Percentiles rank a stretch among this genome's conserved stretches.
Conservation (phyloP, 2,113 vertebrate genomes). For the Corythornis vintsioides region DNA sequence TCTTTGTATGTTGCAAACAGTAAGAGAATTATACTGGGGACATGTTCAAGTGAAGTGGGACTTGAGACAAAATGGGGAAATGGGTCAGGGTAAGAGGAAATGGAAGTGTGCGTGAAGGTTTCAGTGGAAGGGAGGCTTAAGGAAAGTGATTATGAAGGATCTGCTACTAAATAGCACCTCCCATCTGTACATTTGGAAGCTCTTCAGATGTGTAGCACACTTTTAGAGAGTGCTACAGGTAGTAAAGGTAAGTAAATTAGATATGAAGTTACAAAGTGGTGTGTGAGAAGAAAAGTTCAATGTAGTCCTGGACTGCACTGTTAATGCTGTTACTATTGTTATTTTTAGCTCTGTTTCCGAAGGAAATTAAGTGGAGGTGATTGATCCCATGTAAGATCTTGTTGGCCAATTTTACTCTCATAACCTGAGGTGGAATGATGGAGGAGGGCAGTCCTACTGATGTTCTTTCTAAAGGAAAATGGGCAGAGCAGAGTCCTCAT, state of each 20-base stretch:
- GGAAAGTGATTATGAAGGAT: slow-evolving; percentile 12
- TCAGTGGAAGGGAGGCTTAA: background rate
- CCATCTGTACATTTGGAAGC: background rate
- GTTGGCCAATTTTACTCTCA: background rate
- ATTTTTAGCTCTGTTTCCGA: background rate
- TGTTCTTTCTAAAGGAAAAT: background rate
- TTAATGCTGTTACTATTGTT: background rate
- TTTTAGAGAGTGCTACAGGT: background rate
- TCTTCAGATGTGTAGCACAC: background rate
- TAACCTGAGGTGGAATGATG: background rate
- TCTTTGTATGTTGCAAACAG: background rate
- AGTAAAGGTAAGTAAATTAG: slow-evolving; percentile 4
- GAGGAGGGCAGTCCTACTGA: background rate
- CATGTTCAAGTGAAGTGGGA: background rate
- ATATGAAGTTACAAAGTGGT: background rate
- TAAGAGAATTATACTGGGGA: background rate
- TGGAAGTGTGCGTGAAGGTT: background rate
- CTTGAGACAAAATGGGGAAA: slow-evolving; percentile 17
- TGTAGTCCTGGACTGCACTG: background rate
- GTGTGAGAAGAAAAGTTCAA: background rate
- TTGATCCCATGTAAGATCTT: background rate
- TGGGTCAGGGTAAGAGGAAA: slow-evolving; percentile 18
- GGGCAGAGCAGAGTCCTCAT: background rate
- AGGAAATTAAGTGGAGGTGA: background rate
- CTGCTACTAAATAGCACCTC: background rate